Base-by-base conservation (phyloP, 2,797 vertebrate species). In the Acrocephalus scirpaceus region DNA sequence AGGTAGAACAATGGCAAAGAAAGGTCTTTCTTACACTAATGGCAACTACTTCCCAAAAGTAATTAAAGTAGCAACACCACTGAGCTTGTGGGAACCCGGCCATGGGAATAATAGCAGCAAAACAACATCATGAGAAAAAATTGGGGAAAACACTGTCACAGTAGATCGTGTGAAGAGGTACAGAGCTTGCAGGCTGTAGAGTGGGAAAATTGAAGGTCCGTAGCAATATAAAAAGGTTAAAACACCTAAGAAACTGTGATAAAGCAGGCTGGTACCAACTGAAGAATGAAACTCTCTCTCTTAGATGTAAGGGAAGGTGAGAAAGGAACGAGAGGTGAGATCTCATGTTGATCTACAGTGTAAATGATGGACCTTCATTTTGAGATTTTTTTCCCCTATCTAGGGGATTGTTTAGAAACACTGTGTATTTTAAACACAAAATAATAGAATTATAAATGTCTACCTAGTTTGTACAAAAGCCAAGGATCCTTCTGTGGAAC, bases 131-230 rank as follows among this genome's bases (percentile, higher is more conserved):
- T 14, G 9, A 57, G 15, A 50, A 84, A 50, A 84, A 47, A 16
- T 10, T 15, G 7, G 27, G 16, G 13, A 14, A 81, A 82, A 56
- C 10, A 11, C 11, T 38, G 10, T 51, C 36, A 27, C 9, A 51
- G 51, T 16, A 74, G 27, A 32, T 47, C 1, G 0, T 0, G 0
- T 54, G 16, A 86, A 64, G 20, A 75, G 9, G 20, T 50, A 17
- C 34, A 27, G 44, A 75, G 13, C 25, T 62, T 29, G 7, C 11
- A 67, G 29, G 36, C 5, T 73, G 17, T 13, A 27, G 23, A 42
- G 36, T 12, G 7, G 34, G 9, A 29, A 71, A 83, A 26, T 3
- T 16, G 36, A 56, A 56, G 14, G 4, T 19, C 10, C 18, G 69
- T 61, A 76, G 21, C 27, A 69, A 14, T 17, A 26, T 4, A 21